Evolutionary conservation across 2,888 invertebrate species (phyloP), one percentile per base, ranked within the genome.

Genomic region (Linyphia triangularis): DNA sequence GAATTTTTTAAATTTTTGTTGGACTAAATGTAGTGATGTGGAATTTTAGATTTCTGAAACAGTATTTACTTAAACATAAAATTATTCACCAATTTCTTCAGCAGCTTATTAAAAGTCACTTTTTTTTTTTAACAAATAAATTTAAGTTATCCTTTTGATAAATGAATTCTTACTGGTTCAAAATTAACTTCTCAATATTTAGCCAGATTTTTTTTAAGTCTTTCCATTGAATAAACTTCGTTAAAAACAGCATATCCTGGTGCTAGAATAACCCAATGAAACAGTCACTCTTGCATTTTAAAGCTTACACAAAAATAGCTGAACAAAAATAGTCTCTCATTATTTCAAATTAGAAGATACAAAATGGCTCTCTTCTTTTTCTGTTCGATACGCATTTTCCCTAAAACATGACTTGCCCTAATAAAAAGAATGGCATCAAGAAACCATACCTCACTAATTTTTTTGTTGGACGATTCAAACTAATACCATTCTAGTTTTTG

Each of bases 321-420:
- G 43, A 79, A 79, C 78, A 79, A 79, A 79, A 79, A 79, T 79
- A 79, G 65, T 67, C 43, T 79, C 67, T 59, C 57, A 72, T 72
- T 59, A 75, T 59, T 30, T 59, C 30, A 78, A 78, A 78, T 37
- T 59, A 77, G 77, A 77, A 63, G 16, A 77, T 63, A 77, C 73
- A 77, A 77, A 77, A 77, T 77, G 63, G 63, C 77, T 37, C 9
- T 37, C 28, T 63, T 75, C 40, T 24, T 22, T 24, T 26, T 13
- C 26, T 70, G 5, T 33, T 24, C 73, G 13, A 59, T 30, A 73
- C 73, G 33, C n/a, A 26, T 59, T 59, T 4, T 33, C 13, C 22
- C 30, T 30, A 19, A 22, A n/a, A 22, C 30, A 30, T 19, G 43
- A 70, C 43, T 43, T 57, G 30, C 57, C 33, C 73, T 19, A 73